These are phyloP conservation scores for Euthynnus affinis DNA, from an alignment of 2,797 vertebrate species.

Conservation along the genomic window DNA sequence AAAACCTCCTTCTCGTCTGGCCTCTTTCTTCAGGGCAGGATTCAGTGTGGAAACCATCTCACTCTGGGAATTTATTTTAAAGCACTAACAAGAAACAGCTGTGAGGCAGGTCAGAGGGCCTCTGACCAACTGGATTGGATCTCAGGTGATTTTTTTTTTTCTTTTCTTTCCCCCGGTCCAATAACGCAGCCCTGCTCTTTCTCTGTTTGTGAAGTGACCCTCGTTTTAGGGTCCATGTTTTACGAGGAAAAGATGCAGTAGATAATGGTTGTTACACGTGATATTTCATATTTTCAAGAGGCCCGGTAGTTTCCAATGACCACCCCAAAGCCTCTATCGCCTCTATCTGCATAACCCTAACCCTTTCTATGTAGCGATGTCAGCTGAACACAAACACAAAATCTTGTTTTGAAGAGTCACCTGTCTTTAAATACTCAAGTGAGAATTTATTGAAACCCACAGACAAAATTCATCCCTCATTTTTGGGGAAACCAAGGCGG, in stretches of 20 bases:
- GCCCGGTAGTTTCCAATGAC: neutral
- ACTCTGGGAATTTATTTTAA: constrained; percentile 83
- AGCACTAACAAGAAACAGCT: constrained; percentile 87
- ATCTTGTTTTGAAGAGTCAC: neutral
- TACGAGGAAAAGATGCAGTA: constrained; percentile 5
- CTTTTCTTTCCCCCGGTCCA: neutral
- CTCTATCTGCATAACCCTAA: too few species aligned
- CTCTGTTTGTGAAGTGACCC: constrained; percentile 28
- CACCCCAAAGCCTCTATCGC: neutral
- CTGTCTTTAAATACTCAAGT: neutral
- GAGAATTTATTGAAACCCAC: neutral
- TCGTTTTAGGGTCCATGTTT: constrained; percentile 26
- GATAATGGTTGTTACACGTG: neutral
- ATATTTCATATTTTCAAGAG: neutral
- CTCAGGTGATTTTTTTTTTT: constrained; percentile 58
- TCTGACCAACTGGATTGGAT: constrained; percentile 62
- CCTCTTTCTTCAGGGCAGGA: constrained; percentile 76
- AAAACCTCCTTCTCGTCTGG: constrained; percentile 62
- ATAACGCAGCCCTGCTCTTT: constrained; percentile 20
- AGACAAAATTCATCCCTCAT: too few species aligned
- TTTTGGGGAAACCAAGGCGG: neutral
- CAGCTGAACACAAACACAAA: neutral
- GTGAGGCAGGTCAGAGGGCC: constrained; percentile 69
- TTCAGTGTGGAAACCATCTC: constrained; percentile 81
- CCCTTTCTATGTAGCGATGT: neutral